Base-by-base conservation (phyloP, 2,113 vertebrate species). In the Strigops habroptila region DNA sequence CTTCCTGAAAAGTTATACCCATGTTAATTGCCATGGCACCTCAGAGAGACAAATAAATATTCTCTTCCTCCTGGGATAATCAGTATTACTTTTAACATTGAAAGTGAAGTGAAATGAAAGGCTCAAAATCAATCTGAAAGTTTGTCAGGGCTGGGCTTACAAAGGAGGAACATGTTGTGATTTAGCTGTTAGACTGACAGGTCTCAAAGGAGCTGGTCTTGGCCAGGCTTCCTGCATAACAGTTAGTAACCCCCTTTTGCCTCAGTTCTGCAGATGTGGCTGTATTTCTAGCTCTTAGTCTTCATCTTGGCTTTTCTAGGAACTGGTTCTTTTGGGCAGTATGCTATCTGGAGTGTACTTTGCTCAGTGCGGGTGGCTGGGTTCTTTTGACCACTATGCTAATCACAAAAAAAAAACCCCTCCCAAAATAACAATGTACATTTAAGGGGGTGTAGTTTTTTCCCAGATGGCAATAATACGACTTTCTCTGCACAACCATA, bases 1-100 rank as follows among this genome's bases (percentile, higher is more conserved):
- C 79, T 93, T 92, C 68, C 75, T 95, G 93, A 92, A 96, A 95
- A 67, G 77, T 94, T 93, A 87, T 94, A 86, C 63, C 23, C 43
- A 41, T 67, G 33, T 90, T 95, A 94, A 94, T 93, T 91, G 74
- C 67, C 48, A 41, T 18, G 27, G 52, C 23, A 88, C 69, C 67
- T 91, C 86, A 82, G 63, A 87, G 68, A 93, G 71, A 22, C 46
- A 74, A 91, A 93, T 68, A 90, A 87, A 79, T 88, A 80, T 59
- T 94, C 59, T 91, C n/a, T 57, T 68, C 1, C 85, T 83, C 67
- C 87, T 63, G 67, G 51, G 82, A 86, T 68, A 87, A 91, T 89
- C 51, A 74, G 39, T 86, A 82, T 89, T 86, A 77, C 65, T 82
- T 95, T 62, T 39, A 59, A n/a, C 67, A 80, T 30, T 55, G 39